These are phyloP conservation scores for Pseudomugil gertrudae DNA, from an alignment of 2,797 vertebrate genomes.

Conservation along the genomic window DNA sequence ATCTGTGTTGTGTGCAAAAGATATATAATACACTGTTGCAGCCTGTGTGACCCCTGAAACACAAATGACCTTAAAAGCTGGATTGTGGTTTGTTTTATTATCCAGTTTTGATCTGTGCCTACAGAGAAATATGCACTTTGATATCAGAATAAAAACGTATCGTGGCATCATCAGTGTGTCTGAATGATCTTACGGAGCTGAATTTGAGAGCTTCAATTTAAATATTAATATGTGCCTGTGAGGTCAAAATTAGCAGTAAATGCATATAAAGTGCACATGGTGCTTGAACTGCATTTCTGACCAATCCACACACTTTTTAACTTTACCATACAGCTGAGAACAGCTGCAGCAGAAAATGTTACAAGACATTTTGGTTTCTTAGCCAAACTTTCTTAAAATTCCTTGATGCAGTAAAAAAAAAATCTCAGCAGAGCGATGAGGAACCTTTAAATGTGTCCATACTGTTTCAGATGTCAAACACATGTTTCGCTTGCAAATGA, in stretches of 20 bases:
- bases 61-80: constrained; percentile 24
- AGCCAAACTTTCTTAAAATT: no score
- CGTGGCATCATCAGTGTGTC: neutral
- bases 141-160: constrained; percentile 4
- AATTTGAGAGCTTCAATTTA: neutral
- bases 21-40: constrained; percentile 18
- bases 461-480: no score
- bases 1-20: constrained; percentile 48
- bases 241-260: neutral
- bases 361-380: no score
- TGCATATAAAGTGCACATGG: no score
- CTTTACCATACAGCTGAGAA: no score
- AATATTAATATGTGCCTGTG: neutral
- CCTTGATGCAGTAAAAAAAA: no score
- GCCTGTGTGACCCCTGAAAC: constrained; percentile 41
- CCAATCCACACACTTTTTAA: no score
- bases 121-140: neutral
- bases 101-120: neutral
- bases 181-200: neutral
- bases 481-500: no score
- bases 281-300: neutral
- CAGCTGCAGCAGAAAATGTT: no score
- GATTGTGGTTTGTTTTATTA: constrained; percentile 11
- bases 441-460: no score
- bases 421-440: no score